phyloP scores from a whole-genome alignment of 2,113 vertebrate genomes.

The Psilopogon haemacephalus region DNA sequence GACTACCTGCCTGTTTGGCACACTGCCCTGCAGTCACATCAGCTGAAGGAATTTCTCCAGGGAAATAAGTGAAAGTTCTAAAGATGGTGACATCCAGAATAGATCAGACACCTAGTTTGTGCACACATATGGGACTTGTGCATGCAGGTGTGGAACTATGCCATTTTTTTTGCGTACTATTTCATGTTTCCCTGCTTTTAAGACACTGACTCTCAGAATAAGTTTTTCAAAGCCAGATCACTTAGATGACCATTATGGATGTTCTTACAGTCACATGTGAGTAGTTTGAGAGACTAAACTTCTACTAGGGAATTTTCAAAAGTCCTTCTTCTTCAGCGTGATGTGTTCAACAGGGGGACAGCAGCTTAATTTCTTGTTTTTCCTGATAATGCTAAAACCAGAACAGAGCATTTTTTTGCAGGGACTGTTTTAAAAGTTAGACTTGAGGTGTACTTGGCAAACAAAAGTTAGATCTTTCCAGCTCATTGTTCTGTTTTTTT shows the following conservation, averaged over 20 bases:
- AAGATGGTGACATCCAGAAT: neutral
- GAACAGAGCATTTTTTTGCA: neutral
- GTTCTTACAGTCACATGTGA: neutral
- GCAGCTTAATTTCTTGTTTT: slow-evolving; percentile 16
- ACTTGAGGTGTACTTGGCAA: neutral
- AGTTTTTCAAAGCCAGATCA: neutral
- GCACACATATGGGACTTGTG: neutral
- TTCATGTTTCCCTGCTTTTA: neutral
- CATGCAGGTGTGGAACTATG: neutral
- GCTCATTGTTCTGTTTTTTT: neutral
- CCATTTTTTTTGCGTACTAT: neutral
- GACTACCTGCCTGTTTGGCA: neutral
- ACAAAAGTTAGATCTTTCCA: neutral
- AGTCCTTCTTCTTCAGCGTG: neutral
- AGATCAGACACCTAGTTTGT: neutral
- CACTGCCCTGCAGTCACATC: neutral
- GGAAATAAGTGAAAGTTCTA: neutral
- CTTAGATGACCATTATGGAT: neutral
- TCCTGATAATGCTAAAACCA: neutral
- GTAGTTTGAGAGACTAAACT: neutral
- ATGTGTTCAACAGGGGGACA: neutral
- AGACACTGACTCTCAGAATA: neutral
- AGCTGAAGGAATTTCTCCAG: neutral
- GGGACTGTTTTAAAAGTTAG: neutral
- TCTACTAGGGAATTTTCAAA: neutral